Evolutionary conservation across 2,113 vertebrate genomes (phyloP).

Genomic region (Paraplagusia blochii): DNA sequence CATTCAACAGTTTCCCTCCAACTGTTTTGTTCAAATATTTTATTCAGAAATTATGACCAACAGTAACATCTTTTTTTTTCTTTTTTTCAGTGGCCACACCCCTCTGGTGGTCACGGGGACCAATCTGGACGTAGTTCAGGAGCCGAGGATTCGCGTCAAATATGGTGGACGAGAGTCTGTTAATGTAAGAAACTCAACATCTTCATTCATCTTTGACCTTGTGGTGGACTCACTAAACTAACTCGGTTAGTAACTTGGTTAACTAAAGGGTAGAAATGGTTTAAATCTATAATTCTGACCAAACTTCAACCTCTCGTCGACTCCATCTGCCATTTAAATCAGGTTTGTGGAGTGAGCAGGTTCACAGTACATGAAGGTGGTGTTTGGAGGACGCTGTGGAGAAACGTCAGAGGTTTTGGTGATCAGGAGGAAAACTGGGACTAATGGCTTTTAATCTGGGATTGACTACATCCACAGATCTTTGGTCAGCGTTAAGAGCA

Average conservation of each 20-base stretch:
- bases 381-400: neutral
- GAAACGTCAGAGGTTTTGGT: conserved; percentile 9
- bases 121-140: conserved; percentile 95
- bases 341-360: neutral
- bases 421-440: conserved; percentile 26
- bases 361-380: neutral
- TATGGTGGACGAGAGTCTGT: conserved; percentile 90
- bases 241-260: too few relatives aligned
- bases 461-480: conserved; percentile 74
- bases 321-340: conserved; percentile 34
- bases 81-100: conserved; percentile 85
- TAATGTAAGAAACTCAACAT: conserved; percentile 81
- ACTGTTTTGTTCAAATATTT: conserved; percentile 37
- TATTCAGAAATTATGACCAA: neutral
- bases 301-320: conserved; percentile 41
- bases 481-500: conserved; percentile 74
- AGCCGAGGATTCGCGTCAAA: conserved; percentile 91
- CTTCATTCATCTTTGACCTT: neutral
- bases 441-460: conserved; percentile 71
- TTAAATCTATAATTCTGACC: conserved; percentile 15
- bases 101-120: conserved; percentile 90
- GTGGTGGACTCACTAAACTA: too few relatives aligned
- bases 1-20: conserved; percentile 18
- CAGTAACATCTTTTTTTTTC: neutral
- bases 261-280: too few relatives aligned